Base-by-base conservation (phyloP, 2,797 vertebrate species). In the Carapus acus region DNA sequence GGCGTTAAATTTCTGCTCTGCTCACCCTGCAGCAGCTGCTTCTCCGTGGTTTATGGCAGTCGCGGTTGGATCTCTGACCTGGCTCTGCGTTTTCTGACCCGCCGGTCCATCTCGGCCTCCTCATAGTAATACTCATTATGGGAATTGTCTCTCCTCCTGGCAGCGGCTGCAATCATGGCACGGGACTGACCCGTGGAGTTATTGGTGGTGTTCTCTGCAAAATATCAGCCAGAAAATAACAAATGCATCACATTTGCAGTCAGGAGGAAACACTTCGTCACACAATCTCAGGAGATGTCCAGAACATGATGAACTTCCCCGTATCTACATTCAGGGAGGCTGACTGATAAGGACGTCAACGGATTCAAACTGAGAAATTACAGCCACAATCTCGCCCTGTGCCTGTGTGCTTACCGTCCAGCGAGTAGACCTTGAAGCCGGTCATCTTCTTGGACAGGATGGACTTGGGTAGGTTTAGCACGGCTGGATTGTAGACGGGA, bases 391-490 rank as follows among this genome's bases (percentile, higher is more conserved):
- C 8, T 41, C 16, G 5, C 8, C 39, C 19, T 22, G 4, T 27
- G 24, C 24, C 9, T 7, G 3, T 41, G 43, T 41, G 54, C 41
- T 90, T 20, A 84, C 76, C 80, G 1, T 85, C 94, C 23, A 98
- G 88, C 13, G 92, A 93, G 83, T 98, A 98, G 67, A 98, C 94
- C 69, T 98, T 98, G 81, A 97, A 98, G 31, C 93, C 95, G 3
- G 95, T 94, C 90, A 94, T 94, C 84, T 97, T 96, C 88, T 96
- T 97, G 76, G 93, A 90, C 40, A 98, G 89, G 82, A 97, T 93
- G 58, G 94, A 94, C 80, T 96, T 97, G 43, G 95, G 94, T 55
- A 97, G 89, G 88, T 95, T 97, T 71, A 96, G 90, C 54, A 97
- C 86, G 43, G 94, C 94, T 0, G 94, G 93, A 84, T 97, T 98